phyloP scores from a whole-genome alignment of 2,797 vertebrate species.

The Chromis chromis region DNA sequence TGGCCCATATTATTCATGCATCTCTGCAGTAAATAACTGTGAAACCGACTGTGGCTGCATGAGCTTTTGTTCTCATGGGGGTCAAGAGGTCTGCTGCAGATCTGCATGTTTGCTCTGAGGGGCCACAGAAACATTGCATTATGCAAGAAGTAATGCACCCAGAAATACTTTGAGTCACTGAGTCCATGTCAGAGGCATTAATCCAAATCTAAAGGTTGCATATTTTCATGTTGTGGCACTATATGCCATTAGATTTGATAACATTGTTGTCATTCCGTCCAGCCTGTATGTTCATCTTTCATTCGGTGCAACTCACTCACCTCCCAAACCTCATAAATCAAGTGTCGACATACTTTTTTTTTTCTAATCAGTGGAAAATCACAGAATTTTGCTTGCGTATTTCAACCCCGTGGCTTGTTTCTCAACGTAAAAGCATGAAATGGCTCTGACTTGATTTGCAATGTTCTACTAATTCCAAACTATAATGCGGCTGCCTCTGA shows the following conservation, averaged over 20 bases:
- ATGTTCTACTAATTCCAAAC: constrained; percentile 32
- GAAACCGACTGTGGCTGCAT: constrained; percentile 20
- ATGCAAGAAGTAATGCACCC: not conserved
- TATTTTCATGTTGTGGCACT: not conserved
- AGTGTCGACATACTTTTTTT: constrained; percentile 9
- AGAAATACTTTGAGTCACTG: not conserved
- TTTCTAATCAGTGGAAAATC: constrained; percentile 13
- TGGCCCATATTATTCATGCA: constrained; percentile 56
- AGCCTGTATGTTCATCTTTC: not conserved
- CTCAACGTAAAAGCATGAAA: constrained; percentile 25
- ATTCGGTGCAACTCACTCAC: constrained; percentile 8
- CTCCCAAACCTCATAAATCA: constrained; percentile 26
- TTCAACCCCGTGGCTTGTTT: constrained; percentile 22
- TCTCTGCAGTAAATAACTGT: constrained; percentile 41
- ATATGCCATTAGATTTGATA: not conserved
- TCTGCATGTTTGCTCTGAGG: not conserved
- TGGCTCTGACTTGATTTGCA: constrained; percentile 24
- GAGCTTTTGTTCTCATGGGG: constrained; percentile 25
- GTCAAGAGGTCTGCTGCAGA: constrained; percentile 48
- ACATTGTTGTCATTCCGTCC: not conserved
- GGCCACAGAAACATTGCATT: not conserved
- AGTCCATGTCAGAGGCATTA: constrained; percentile 11
- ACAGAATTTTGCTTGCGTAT: not conserved
- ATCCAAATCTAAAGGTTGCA: not conserved
- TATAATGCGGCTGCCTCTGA: constrained; percentile 24